Base-by-base conservation (phyloP, 92 coral and sea anemone genomes). In the Anthopleura xanthogrammica region DNA sequence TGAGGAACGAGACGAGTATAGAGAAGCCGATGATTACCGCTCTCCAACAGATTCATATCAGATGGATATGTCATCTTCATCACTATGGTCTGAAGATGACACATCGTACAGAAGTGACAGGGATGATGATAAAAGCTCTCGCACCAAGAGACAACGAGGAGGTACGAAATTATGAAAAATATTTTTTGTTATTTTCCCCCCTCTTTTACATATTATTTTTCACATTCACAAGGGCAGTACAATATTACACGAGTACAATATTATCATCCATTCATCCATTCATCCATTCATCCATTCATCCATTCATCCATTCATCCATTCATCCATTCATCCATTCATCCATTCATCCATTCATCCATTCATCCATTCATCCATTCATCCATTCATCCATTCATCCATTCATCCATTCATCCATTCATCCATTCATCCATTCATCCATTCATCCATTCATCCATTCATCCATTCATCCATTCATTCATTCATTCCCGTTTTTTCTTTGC, bases 31-130 rank as follows among this genome's bases (percentile, higher is more conserved):
- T 68, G 84, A 81, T 71, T 81, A 81, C 41, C 64, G 46, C 12
- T 81, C 84, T 70, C 23, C 77, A n/a, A 75, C 74, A 16, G 77
- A 68, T n/a, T 68, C 84, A 12, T 81, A 81, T 68, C 77, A 81
- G 36, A 41, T 75, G 22, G 84, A 81, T 14, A 50, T 81, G 58
- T 11, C 58, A 39, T 64, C 83, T 39, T 71, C 84, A 23, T 22
- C 84, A 52, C 19, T 48, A 12, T 81, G 84, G 84, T 68, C 84
- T 11, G 84, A 81, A 46, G 77, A 52, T 3, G 19, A 58, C 24
- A 52, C 60, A 62, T 3, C 46, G 11, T 12, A 7, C 19, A 41
- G 22, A 1, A 16, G 52, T 29, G 62, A 81, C 5, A 52, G 17
- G 58, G 60, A 55, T 11, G 65, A 77, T 7, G 78, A 81, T 19